These are phyloP conservation scores for Notarius lentiginosus DNA, from an alignment of 2,113 vertebrate species.

Conservation along the genomic window DNA sequence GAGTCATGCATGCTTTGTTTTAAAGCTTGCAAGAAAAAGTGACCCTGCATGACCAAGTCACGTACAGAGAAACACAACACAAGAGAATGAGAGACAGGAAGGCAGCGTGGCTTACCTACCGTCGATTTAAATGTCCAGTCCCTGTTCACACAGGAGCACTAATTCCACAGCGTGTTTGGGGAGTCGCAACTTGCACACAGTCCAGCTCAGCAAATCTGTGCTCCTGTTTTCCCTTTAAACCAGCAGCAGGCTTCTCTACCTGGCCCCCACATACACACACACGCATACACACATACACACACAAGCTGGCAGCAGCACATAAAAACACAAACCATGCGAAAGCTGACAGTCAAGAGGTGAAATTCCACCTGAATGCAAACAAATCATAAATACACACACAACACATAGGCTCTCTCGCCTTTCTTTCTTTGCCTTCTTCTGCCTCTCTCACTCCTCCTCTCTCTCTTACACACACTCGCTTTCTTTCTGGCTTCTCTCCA, in stretches of 20 bases:
- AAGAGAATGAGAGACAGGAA: neutral
- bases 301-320: conserved; percentile 47
- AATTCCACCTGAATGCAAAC: conserved; percentile 43
- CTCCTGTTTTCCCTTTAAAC: conserved; percentile 67
- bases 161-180: conserved; percentile 49
- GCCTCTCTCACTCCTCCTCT: conserved; percentile 51
- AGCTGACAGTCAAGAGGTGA: conserved; percentile 42
- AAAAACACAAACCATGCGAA: conserved; percentile 49
- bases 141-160: conserved; percentile 29
- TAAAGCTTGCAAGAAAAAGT: conserved; percentile 33
- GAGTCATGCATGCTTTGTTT: conserved; percentile 34
- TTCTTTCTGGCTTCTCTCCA: conserved; percentile 69
- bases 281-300: conserved; percentile 56
- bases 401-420: conserved; percentile 32
- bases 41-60: neutral
- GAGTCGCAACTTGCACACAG: conserved; percentile 37
- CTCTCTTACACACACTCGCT: conserved; percentile 57
- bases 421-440: conserved; percentile 45
- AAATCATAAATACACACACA: conserved; percentile 47
- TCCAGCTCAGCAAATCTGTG: conserved; percentile 73
- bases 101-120: conserved; percentile 73
- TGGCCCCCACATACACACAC: conserved; percentile 56
- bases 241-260: conserved; percentile 46
- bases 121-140: conserved; percentile 56
- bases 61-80: neutral